phyloP scores from a whole-genome alignment of 2,888 invertebrate species.

The Mantis religiosa region DNA sequence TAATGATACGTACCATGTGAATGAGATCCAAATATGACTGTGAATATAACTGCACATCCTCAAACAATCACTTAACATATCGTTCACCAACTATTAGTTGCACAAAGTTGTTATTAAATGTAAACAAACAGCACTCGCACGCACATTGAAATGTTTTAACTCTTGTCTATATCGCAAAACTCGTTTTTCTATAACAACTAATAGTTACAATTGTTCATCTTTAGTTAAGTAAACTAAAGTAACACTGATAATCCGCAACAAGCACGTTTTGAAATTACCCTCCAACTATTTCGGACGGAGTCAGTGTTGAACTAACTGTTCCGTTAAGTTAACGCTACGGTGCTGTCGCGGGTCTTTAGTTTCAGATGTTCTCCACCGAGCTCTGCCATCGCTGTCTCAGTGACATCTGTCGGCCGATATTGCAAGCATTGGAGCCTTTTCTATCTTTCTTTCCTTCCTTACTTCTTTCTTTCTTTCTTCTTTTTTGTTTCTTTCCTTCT shows the following conservation, averaged over 20 bases:
- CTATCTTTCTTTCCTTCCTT: no score
- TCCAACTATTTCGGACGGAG: not conserved
- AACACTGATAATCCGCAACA: not conserved
- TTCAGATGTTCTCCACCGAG: not conserved
- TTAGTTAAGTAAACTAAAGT: not conserved
- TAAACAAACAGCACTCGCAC: not conserved
- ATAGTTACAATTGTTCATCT: not conserved
- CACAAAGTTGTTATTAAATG: not conserved
- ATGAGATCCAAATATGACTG: not conserved
- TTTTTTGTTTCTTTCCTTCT: no score
- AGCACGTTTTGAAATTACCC: not conserved
- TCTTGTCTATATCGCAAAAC: not conserved
- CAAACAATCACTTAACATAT: not conserved
- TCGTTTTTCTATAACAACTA: not conserved
- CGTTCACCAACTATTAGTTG: not conserved
- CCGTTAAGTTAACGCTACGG: not conserved
- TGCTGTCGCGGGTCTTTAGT: not conserved
- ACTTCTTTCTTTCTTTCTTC: no score
- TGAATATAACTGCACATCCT: not conserved
- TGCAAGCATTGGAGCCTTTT: not conserved
- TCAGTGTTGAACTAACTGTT: not conserved
- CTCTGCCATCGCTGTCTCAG: not conserved
- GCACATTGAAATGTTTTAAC: not conserved
- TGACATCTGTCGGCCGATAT: not conserved
- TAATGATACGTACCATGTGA: not conserved